These are phyloP conservation scores for Etheostoma cragini DNA, from an alignment of 2,113 vertebrate species.

Conservation along the genomic window DNA sequence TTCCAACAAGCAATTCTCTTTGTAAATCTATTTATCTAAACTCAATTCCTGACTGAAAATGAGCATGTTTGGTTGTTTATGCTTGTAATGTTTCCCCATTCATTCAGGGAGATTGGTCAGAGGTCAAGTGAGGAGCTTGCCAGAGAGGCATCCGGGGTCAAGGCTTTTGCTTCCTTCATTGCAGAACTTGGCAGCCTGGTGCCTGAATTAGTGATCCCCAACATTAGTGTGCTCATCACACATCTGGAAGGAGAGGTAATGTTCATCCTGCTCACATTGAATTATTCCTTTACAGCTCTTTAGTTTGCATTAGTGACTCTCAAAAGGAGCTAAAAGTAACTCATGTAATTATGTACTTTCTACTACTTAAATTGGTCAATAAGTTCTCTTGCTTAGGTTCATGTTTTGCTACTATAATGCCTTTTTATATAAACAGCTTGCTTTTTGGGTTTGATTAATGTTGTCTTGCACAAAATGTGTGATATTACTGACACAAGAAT, in stretches of 20 bases:
- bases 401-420: background rate
- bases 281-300: background rate
- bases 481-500: background rate
- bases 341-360: background rate
- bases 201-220: constrained; percentile 89
- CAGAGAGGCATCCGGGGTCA: constrained; percentile 87
- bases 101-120: constrained; percentile 92
- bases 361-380: background rate
- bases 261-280: background rate
- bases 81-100: background rate
- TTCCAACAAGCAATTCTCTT: background rate
- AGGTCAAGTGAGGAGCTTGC: constrained; percentile 90
- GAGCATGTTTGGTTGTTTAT: background rate
- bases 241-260: constrained; percentile 94
- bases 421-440: too few species aligned
- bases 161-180: constrained; percentile 90
- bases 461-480: background rate
- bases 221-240: constrained; percentile 91
- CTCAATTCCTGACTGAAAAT: background rate
- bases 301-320: background rate
- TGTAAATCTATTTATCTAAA: background rate
- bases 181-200: constrained; percentile 87
- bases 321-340: background rate
- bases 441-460: too few species aligned
- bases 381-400: background rate